Conservation (phyloP, 2,113 vertebrate species). For the Craseonycteris thonglongyai region DNA sequence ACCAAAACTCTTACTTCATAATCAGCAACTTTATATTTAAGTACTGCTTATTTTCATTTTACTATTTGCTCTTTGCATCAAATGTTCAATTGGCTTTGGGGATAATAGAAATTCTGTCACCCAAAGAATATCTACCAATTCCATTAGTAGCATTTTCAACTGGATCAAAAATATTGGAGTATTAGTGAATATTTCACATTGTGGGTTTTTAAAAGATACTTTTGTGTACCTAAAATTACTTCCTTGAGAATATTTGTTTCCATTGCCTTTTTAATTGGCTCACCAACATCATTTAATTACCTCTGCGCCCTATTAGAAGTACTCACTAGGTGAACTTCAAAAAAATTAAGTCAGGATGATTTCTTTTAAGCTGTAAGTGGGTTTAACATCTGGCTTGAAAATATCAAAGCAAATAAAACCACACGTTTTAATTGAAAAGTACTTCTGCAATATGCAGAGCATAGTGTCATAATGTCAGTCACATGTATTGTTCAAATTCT, state of each 20-base stretch:
- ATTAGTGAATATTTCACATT: conserved; percentile 55
- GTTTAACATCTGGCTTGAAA: conserved; percentile 45
- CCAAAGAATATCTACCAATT: conserved; percentile 21
- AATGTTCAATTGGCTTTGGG: background rate
- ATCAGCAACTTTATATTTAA: background rate
- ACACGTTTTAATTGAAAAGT: conserved; percentile 55
- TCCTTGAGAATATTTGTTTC: conserved; percentile 30
- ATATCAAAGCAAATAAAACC: conserved; percentile 46
- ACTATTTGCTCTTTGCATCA: conserved; percentile 24
- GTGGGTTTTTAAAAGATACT: conserved; percentile 48
- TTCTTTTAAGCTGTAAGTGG: conserved; percentile 30
- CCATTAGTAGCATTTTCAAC: conserved; percentile 25
- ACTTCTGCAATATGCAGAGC: conserved; percentile 36
- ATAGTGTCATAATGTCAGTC: conserved; percentile 27
- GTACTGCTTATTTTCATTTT: conserved; percentile 28
- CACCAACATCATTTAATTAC: conserved; percentile 34
- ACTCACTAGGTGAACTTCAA: conserved; percentile 9
- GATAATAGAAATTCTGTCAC: conserved; percentile 33
- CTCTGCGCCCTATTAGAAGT: background rate
- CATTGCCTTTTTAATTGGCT: conserved; percentile 62
- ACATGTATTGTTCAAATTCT: conserved; percentile 10
- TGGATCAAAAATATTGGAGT: conserved; percentile 33
- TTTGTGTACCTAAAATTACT: conserved; percentile 40
- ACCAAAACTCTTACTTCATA: background rate
- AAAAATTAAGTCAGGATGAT: conserved; percentile 33